A percentile compares a stretch with the other conserved stretches of the same genome.
phyloP scores from a whole-genome alignment of 2,888 invertebrate species.

The Enchytraeus crypticus region DNA sequence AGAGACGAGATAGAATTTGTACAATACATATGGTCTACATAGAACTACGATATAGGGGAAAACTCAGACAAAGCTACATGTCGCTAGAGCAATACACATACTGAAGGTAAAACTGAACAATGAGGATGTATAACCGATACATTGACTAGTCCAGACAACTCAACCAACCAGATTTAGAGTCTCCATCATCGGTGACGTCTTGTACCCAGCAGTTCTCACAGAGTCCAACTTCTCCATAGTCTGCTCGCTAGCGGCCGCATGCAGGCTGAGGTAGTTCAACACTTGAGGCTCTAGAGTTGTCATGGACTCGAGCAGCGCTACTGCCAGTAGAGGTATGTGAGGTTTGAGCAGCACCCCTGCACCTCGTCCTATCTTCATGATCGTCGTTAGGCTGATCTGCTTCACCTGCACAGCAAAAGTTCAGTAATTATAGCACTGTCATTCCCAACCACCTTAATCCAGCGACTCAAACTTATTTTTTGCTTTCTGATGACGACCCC shows the following conservation, averaged over 20 bases:
- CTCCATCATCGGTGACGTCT: constrained; percentile 77
- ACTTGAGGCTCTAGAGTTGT: constrained; percentile 70
- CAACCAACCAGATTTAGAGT: constrained; percentile 60
- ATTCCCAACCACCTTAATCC: too few species aligned
- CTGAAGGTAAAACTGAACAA: too few species aligned
- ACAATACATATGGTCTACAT: too few species aligned
- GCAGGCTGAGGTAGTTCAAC: constrained; percentile 69
- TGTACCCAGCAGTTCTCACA: constrained; percentile 69
- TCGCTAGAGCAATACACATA: too few species aligned
- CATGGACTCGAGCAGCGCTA: constrained; percentile 69
- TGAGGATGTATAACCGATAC: too few species aligned
- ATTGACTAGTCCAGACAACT: too few species aligned
- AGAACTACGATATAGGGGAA: too few species aligned
- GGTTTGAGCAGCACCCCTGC: constrained; percentile 69
- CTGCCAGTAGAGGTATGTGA: constrained; percentile 70
- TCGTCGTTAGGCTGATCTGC: constrained; percentile 70
- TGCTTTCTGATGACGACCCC: too few species aligned
- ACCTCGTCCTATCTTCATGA: constrained; percentile 73
- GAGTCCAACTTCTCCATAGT: constrained; percentile 55
- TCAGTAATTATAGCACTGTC: neutral
- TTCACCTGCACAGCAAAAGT: neutral
- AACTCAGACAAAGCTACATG: too few species aligned
- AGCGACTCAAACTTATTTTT: too few species aligned
- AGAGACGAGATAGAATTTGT: too few species aligned
- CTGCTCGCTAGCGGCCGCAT: constrained; percentile 51